Conservation (phyloP, 2,888 invertebrate genomes). For the Autographa pulchrina region DNA sequence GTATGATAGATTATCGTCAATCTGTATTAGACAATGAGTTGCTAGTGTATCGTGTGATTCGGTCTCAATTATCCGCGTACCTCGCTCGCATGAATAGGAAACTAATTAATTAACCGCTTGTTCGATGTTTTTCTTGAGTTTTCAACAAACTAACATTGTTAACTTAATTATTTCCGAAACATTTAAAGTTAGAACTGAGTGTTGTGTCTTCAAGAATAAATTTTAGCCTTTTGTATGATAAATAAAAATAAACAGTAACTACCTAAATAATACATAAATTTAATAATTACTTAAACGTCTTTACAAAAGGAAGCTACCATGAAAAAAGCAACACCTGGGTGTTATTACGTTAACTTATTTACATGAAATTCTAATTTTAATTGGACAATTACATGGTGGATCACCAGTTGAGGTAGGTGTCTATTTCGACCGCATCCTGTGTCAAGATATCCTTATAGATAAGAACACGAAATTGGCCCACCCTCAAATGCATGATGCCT, state of each 20-base stretch:
- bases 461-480: conserved; percentile 77
- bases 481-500: conserved; percentile 80
- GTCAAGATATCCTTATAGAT: conserved; percentile 80
- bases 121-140: conserved; percentile 51
- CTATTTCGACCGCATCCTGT: conserved; percentile 82
- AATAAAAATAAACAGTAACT: conserved; percentile 19
- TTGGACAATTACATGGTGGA: conserved; percentile 87
- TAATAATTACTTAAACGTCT: conserved; percentile 52
- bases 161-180: conserved; percentile 31
- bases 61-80: conserved; percentile 68
- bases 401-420: conserved; percentile 72
- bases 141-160: conserved; percentile 39
- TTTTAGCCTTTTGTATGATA: conserved; percentile 26
- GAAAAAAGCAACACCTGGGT: conserved; percentile 50
- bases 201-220: conserved; percentile 9
- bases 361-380: conserved; percentile 86
- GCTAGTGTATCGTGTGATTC: conserved; percentile 76
- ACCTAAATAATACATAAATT: conserved; percentile 15
- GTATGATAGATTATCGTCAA: conserved; percentile 62
- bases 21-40: conserved; percentile 66
- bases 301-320: conserved; percentile 48
- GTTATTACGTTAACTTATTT: conserved; percentile 73
- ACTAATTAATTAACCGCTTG: conserved; percentile 73
- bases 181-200: conserved; percentile 16
- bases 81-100: conserved; percentile 72